Evolutionary conservation across 2,888 invertebrate species (phyloP), one percentile per base, ranked within the genome.

Genomic region (Calliscelio sp.): DNA sequence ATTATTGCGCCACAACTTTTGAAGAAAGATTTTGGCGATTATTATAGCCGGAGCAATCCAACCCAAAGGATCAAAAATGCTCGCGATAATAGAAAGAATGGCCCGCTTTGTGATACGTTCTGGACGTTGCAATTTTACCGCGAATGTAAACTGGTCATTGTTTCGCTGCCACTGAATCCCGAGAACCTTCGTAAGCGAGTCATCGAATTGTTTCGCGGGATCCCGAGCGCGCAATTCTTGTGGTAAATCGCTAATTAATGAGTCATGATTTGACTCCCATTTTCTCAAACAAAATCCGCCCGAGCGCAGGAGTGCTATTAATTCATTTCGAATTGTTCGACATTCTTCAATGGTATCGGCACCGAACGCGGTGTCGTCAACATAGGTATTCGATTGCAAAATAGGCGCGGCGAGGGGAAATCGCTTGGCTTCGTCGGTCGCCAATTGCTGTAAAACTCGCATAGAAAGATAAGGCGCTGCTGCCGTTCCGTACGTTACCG

Each of bases 1-100:
- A 10, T 49, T 5, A 20, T 35, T 6, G 0, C 49, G 66, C 66
- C 66, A 66, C 5, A 66, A 20, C 8, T 66, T 32, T 32, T 66
- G 66, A n/a, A 66, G 44, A 14, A 66, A 66, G 7, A 66, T 51
- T 35, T 66, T 66, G 11, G 66, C 66, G 1, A 22, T 16, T 0
- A 63, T 5, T 8, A 63, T 44, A 2, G 2, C 5, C 2, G 63
- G 44, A 1, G 63, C 20, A 11, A 63, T 14, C 63, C 63, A 63
- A 0, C 63, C 63, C 0, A 63, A 20, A 1, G 63, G 63, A 44
- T 63, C 63, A 25, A 41, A 63, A 10, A 63, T 25, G 7, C 44
- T 24, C 16, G 63, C 63, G n/a, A 63, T 63, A 10, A 14, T 16
- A 0, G 63, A 63, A 24, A 63, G 20, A 16, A 63, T 14, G 1